Evolutionary conservation across 2,888 invertebrate genomes (phyloP).

Genomic region (Cheilosia variabilis): DNA sequence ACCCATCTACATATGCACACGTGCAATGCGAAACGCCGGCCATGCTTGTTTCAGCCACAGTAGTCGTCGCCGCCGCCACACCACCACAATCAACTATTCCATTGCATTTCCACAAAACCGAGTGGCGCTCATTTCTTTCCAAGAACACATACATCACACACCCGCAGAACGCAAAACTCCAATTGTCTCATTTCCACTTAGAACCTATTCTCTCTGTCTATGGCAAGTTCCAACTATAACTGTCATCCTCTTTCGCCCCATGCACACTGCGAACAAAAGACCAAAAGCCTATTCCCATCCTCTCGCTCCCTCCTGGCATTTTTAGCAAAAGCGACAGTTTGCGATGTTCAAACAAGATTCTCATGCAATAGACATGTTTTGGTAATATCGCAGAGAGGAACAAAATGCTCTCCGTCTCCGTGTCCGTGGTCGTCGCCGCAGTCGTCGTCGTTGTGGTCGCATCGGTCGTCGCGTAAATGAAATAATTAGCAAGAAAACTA

Average conservation of each 20-base stretch:
- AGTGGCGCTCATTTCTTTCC: constrained; percentile 56
- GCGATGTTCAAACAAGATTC: constrained; percentile 72
- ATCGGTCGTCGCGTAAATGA: constrained; percentile 71
- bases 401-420: constrained; percentile 69
- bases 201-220: constrained; percentile 40
- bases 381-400: constrained; percentile 73
- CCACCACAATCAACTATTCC: constrained; percentile 16
- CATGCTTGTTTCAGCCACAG: constrained; percentile 71
- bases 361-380: constrained; percentile 75
- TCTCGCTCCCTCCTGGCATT: constrained; percentile 67
- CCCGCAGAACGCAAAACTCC: constrained; percentile 19
- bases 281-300: constrained; percentile 3
- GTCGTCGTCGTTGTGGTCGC: constrained; percentile 68
- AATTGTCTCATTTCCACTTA: constrained; percentile 59
- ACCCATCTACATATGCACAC: constrained; percentile 49
- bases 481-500: constrained; percentile 56
- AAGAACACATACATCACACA: constrained; percentile 49
- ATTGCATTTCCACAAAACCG: constrained; percentile 47
- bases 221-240: background rate
- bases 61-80: constrained; percentile 41
- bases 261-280: constrained; percentile 5
- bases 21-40: constrained; percentile 70
- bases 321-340: constrained; percentile 76
- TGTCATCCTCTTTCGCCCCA: constrained; percentile 5
- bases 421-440: constrained; percentile 56